Evolutionary conservation across 2,888 invertebrate genomes (phyloP).

Genomic region (Philonicus albiceps): DNA sequence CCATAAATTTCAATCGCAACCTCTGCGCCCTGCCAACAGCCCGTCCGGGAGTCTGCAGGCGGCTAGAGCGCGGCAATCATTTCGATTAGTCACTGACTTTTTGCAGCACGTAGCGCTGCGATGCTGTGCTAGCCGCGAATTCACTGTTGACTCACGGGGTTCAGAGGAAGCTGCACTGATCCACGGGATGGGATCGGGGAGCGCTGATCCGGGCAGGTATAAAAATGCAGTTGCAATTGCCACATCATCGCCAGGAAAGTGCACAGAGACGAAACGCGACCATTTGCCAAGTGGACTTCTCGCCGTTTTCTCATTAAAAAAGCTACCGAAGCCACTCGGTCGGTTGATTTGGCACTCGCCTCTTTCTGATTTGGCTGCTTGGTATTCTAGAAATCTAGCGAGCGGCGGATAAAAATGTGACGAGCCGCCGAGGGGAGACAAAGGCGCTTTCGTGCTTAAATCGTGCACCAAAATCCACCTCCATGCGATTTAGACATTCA

Average conservation of each 20-base stretch:
- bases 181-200: neutral
- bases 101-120: slow-evolving; percentile 7
- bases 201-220: slow-evolving; percentile 18
- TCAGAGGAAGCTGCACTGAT: neutral
- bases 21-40: neutral
- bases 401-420: slow-evolving; percentile 1
- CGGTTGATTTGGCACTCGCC: slow-evolving; percentile 28
- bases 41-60: neutral
- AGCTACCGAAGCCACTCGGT: neutral
- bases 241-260: slow-evolving; percentile 21
- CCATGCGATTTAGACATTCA: slow-evolving; percentile 12
- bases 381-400: slow-evolving; percentile 19
- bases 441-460: neutral
- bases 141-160: slow-evolving; percentile 19
- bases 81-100: slow-evolving; percentile 36
- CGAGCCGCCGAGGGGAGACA: neutral
- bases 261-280: neutral
- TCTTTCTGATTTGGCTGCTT: slow-evolving; percentile 17
- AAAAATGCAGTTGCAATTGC: slow-evolving; percentile 29
- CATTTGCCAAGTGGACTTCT: slow-evolving; percentile 19
- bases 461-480: neutral
- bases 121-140: neutral
- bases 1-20: slow-evolving; percentile 35
- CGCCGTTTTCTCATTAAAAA: slow-evolving; percentile 5
- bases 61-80: slow-evolving; percentile 8